Base-by-base conservation (phyloP, 1,140 invertebrate species). In the Papilio polytes region DNA sequence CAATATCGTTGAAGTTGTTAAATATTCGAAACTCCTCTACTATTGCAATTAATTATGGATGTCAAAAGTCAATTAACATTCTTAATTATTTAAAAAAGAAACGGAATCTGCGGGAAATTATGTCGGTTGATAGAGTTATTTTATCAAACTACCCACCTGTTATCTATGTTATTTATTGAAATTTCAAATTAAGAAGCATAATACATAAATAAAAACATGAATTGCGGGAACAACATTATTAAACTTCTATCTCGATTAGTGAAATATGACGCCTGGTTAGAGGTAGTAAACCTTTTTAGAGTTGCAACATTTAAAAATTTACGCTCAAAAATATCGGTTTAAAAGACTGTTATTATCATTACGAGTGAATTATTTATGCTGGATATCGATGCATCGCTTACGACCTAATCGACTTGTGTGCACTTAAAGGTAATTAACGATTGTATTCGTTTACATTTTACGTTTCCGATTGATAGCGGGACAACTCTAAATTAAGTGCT, bases 401-500 rank as follows among this genome's bases (percentile, higher is more conserved):
- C 81, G 63, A 84, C 48, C 51, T 83, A 86, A 82, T 84, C 83
- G 82, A 81, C 78, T 80, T 84, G 82, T 81, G 70, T 78, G 76
- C 76, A 78, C 76, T 59, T 59, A 56, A 26, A 73, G 76, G 82
- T 82, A 86, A 86, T 88, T 86, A 86, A 84, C 81, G 83, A 83
- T 78, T 86, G 79, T 79, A 84, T 80, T 81, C 82, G 80, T 86
- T 86, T 81, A 80, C 81, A 87, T 74, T 88, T 88, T 84, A 89
- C 86, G 86, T 92, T 91, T 91, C 88, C 90, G 90, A 90, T 88
- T 81, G 84, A 78, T 78, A 78, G 81, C 85, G 83, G 78, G 84
- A 88, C 83, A 87, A 82, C 82, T 85, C 87, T 80, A 87, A 85
- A 80, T 84, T 85, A 80, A 82, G 86, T 73, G 84, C 79, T 85